Evolutionary conservation across 1,140 invertebrate genomes (phyloP).

Genomic region (Cotesia glomerata): DNA sequence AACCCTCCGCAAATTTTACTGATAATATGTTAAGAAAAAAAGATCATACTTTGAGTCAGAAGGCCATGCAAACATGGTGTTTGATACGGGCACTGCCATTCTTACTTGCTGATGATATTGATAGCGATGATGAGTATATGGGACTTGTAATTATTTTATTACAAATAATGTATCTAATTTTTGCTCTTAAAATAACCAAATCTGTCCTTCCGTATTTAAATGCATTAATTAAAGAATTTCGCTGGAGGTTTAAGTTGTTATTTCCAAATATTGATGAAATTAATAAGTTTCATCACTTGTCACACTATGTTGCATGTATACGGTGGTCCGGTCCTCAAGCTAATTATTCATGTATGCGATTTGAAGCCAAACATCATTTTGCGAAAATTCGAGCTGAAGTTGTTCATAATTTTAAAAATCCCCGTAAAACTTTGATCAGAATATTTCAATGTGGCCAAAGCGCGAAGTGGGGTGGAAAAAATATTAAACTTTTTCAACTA

Average conservation of each 20-base stretch:
- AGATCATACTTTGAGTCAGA: too few relatives aligned
- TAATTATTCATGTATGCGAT: slow-evolving; percentile 28
- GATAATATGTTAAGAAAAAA: too few relatives aligned
- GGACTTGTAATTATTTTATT: too few relatives aligned
- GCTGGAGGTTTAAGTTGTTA: neutral
- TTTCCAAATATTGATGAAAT: neutral
- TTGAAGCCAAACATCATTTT: slow-evolving; percentile 33
- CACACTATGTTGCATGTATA: slow-evolving; percentile 28
- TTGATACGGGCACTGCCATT: too few relatives aligned
- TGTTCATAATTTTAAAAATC: neutral
- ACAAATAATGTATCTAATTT: too few relatives aligned
- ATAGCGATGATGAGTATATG: too few relatives aligned
- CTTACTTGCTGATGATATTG: too few relatives aligned
- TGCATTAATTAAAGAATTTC: too few relatives aligned
- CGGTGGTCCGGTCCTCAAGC: slow-evolving; percentile 25
- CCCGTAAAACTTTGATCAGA: neutral
- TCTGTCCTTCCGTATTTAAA: too few relatives aligned
- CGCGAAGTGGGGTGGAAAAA: neutral
- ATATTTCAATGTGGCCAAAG: neutral
- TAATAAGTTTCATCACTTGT: slow-evolving; percentile 31
- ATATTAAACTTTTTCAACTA: neutral
- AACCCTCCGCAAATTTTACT: too few relatives aligned
- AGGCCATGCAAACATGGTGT: too few relatives aligned
- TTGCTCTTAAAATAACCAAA: too few relatives aligned
- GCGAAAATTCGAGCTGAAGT: slow-evolving; percentile 17